phyloP scores from a whole-genome alignment of 2,888 invertebrate genomes.

The Nomada ruficornis region DNA sequence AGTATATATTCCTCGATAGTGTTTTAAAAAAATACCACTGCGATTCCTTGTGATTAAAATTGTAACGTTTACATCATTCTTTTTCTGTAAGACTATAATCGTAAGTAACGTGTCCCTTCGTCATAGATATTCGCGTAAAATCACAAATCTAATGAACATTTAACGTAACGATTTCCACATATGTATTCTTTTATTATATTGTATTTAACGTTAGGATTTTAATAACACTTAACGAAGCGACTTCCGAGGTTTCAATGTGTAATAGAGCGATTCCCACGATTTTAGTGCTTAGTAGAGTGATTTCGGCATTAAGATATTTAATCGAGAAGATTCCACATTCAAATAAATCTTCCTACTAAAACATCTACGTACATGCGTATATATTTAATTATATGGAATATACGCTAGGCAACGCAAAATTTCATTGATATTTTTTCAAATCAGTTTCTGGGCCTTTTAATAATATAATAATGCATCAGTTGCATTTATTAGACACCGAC shows the following conservation, averaged over 20 bases:
- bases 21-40: constrained; percentile 31
- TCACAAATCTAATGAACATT: constrained; percentile 44
- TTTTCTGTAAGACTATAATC: constrained; percentile 6
- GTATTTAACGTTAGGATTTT: constrained; percentile 50
- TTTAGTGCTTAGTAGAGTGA: constrained; percentile 46
- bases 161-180: constrained; percentile 53
- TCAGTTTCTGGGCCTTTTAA: constrained; percentile 22
- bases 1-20: constrained; percentile 23
- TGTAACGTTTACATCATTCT: constrained; percentile 38
- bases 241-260: constrained; percentile 39
- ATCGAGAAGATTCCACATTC: constrained; percentile 46
- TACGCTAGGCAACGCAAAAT: constrained; percentile 54
- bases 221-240: constrained; percentile 46
- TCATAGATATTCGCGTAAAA: constrained; percentile 3
- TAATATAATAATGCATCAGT: constrained; percentile 16
- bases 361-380: constrained; percentile 49
- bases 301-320: constrained; percentile 46
- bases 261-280: constrained; percentile 64
- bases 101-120: constrained; percentile 12
- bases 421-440: constrained; percentile 43
- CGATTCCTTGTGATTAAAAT: constrained; percentile 32
- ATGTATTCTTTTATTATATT: constrained; percentile 35
- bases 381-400: constrained; percentile 60
- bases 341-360: constrained; percentile 40
- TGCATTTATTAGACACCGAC: constrained; percentile 53